Evolutionary conservation across 2,113 vertebrate genomes (phyloP).

Genomic region (Eurystomus gularis): DNA sequence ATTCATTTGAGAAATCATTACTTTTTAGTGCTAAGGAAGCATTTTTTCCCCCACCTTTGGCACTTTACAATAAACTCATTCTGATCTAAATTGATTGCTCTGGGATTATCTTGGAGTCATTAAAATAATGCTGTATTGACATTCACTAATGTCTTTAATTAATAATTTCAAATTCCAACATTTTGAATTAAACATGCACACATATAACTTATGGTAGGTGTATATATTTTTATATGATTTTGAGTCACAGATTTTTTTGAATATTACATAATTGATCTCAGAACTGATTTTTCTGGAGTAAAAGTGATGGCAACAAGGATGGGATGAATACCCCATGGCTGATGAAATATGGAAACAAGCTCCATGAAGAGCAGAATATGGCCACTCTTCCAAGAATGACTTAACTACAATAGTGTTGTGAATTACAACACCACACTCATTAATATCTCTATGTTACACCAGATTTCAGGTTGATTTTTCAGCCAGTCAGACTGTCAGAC

Average conservation of each 20-base stretch:
- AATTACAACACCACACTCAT: background rate
- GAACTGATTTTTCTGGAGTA: background rate
- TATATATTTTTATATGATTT: constrained; percentile 74
- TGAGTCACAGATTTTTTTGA: constrained; percentile 56
- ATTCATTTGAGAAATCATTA: constrained; percentile 82
- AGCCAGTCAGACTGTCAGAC: background rate
- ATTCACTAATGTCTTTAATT: constrained; percentile 87
- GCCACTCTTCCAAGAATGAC: background rate
- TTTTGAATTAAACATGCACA: constrained; percentile 80
- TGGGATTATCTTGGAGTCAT: constrained; percentile 87
- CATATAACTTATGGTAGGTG: constrained; percentile 76
- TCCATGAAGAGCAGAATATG: background rate
- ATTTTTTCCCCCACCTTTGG: constrained; percentile 78
- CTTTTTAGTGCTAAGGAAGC: constrained; percentile 76
- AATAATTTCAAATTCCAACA: constrained; percentile 82
- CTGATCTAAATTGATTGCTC: constrained; percentile 90
- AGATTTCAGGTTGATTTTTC: background rate
- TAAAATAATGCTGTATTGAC: constrained; percentile 93
- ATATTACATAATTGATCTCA: background rate
- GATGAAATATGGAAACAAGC: background rate
- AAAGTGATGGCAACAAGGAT: background rate
- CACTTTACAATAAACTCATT: constrained; percentile 82
- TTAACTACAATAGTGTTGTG: background rate
- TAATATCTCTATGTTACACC: background rate
- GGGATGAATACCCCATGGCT: background rate